These are phyloP conservation scores for Drosophila melanosoma DNA, from an alignment of 2,888 invertebrate genomes.

Conservation along the genomic window DNA sequence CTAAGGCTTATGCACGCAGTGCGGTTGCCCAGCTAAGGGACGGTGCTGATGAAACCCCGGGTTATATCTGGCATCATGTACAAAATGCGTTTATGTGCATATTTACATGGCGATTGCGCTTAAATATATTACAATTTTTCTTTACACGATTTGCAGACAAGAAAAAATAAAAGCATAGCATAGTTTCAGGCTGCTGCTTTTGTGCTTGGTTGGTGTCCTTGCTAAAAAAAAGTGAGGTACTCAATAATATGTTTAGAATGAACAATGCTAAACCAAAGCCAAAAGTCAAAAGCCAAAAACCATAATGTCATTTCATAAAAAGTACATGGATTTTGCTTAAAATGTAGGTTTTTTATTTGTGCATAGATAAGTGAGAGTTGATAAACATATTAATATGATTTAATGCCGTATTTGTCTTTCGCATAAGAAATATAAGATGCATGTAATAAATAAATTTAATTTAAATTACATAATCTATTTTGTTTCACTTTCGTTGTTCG, in stretches of 20 bases:
- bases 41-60: slow-evolving; percentile 91
- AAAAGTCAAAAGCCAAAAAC: slow-evolving; percentile 34
- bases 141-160: slow-evolving; percentile 27
- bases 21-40: slow-evolving; percentile 94
- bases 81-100: slow-evolving; percentile 86
- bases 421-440: not conserved
- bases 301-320: slow-evolving; percentile 63
- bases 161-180: slow-evolving; percentile 15
- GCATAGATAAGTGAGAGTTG: slow-evolving; percentile 5
- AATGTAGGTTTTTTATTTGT: not conserved
- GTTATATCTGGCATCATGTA: slow-evolving; percentile 95
- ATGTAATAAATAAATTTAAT: too few relatives aligned
- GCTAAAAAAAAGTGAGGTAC: too few relatives aligned
- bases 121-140: slow-evolving; percentile 20
- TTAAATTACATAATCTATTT: not conserved
- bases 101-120: slow-evolving; percentile 53
- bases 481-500: not conserved
- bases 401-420: not conserved
- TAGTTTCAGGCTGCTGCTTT: not conserved
- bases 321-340: not conserved
- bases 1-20: slow-evolving; percentile 89
- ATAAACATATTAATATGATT: too few relatives aligned
- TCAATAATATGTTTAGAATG: too few relatives aligned
- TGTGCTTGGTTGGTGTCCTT: not conserved
- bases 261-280: slow-evolving; percentile 30